Conservation (phyloP, 2,113 vertebrate species). For the Alexandromys fortis region DNA sequence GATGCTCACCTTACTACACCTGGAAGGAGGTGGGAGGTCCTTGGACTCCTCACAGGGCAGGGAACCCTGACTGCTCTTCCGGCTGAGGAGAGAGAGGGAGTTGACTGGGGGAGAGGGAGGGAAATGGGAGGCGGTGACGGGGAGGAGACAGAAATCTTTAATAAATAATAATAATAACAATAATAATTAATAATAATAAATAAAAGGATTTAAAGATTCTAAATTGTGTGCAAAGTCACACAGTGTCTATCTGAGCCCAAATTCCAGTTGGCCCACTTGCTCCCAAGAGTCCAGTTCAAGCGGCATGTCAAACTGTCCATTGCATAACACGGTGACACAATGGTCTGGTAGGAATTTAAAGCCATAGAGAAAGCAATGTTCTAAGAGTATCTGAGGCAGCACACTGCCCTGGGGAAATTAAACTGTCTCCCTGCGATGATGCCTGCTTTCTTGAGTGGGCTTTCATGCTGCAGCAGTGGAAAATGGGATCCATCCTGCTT, state of each 20-base stretch:
- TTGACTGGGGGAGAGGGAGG: no score
- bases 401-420: background rate
- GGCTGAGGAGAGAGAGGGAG: no score
- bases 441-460: background rate
- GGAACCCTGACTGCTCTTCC: no score
- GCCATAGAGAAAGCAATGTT: background rate
- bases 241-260: background rate
- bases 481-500: background rate
- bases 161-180: no score
- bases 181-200: background rate
- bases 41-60: no score
- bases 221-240: background rate
- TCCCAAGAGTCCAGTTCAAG: background rate
- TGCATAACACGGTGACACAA: background rate
- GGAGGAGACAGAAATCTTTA: no score
- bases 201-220: background rate
- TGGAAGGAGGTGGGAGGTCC: no score
- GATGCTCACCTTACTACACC: no score
- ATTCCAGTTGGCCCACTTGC: background rate
- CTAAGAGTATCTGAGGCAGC: background rate
- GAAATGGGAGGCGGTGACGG: no score
- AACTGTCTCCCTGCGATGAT: background rate
- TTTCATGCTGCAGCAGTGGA: background rate
- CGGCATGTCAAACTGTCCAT: background rate
- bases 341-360: background rate